Evolutionary conservation across 1,140 invertebrate species (phyloP).

Genomic region (Penaeus chinensis): DNA sequence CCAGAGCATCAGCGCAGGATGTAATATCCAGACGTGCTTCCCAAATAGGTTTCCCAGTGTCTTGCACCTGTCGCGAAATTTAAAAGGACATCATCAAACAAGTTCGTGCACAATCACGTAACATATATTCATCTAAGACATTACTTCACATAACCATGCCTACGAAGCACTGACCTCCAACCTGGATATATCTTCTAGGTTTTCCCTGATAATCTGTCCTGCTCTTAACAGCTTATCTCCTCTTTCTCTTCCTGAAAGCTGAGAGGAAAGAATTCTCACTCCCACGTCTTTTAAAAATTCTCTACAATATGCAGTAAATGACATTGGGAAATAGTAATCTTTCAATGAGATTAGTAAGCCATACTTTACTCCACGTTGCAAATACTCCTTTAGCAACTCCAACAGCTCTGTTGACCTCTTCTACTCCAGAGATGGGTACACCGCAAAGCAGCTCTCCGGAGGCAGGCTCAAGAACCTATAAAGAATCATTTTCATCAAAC

Average conservation of each 20-base stretch:
- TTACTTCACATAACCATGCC: neutral
- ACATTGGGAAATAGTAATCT: neutral
- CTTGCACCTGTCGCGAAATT: slow-evolving; percentile 66
- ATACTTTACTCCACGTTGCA: slow-evolving; percentile 55
- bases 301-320: neutral
- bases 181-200: slow-evolving; percentile 55
- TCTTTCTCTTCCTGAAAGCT: slow-evolving; percentile 56
- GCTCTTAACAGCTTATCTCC: slow-evolving; percentile 50
- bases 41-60: slow-evolving; percentile 72
- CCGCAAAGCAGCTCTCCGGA: slow-evolving; percentile 55
- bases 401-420: slow-evolving; percentile 57
- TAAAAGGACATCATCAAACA: neutral
- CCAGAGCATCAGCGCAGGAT: slow-evolving; percentile 70
- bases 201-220: slow-evolving; percentile 49
- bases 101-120: neutral
- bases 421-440: slow-evolving; percentile 42
- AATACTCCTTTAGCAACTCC: slow-evolving; percentile 47
- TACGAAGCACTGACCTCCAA: slow-evolving; percentile 53
- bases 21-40: slow-evolving; percentile 70
- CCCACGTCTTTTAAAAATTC: neutral
- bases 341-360: neutral
- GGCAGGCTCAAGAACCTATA: slow-evolving; percentile 60
- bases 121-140: neutral
- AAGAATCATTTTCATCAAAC: neutral
- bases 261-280: neutral